A percentile compares a stretch with the other conserved stretches of the same genome.
phyloP scores from a whole-genome alignment of 2,888 invertebrate genomes.

The Andrena fulva region DNA sequence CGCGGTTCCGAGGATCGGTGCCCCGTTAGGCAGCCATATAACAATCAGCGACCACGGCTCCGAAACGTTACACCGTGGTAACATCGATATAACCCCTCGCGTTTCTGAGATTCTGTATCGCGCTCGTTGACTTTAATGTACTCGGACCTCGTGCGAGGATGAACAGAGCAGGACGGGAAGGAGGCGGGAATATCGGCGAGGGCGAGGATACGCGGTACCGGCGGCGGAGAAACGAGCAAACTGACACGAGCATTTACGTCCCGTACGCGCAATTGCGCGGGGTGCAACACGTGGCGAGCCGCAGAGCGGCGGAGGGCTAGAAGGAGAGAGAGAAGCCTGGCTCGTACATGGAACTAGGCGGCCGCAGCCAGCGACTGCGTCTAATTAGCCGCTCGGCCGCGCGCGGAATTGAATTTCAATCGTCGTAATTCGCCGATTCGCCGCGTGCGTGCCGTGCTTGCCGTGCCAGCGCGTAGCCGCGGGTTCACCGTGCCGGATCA shows the following conservation, averaged over 20 bases:
- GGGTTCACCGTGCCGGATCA: conserved; percentile 26
- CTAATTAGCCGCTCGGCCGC: conserved; percentile 79
- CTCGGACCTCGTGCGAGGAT: neutral
- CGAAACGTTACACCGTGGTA: conserved; percentile 34
- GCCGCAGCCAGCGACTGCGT: conserved; percentile 70
- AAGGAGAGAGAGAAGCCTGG: no score
- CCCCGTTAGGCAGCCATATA: conserved; percentile 35
- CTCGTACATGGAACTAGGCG: neutral
- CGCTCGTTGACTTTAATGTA: conserved; percentile 37
- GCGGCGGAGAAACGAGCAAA: conserved; percentile 40
- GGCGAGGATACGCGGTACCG: conserved; percentile 9
- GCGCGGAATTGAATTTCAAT: conserved; percentile 83
- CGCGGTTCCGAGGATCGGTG: conserved; percentile 6
- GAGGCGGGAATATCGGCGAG: neutral
- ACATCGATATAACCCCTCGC: conserved; percentile 32
- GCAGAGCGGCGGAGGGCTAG: neutral
- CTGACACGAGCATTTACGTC: conserved; percentile 47
- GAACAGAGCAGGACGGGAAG: neutral
- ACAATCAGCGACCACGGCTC: conserved; percentile 39
- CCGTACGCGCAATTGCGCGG: conserved; percentile 58
- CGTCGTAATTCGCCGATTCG: conserved; percentile 81
- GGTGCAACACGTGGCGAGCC: conserved; percentile 65
- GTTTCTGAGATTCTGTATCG: conserved; percentile 47
- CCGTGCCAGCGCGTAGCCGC: conserved; percentile 35
- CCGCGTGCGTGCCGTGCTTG: conserved; percentile 74